Conservation (phyloP, 2,797 vertebrate genomes). For the Phaenicophaeus curvirostris region DNA sequence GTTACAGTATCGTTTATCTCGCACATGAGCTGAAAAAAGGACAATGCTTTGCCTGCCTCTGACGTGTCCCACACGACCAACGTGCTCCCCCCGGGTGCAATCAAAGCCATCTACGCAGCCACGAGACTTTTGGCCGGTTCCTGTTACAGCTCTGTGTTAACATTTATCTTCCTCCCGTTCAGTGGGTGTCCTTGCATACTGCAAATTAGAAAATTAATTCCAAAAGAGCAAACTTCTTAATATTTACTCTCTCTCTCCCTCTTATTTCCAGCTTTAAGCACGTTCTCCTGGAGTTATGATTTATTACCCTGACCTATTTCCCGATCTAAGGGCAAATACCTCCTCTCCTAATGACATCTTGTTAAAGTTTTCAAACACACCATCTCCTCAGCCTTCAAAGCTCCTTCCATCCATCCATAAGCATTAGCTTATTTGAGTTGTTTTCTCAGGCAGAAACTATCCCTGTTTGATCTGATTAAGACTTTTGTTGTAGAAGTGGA, state of each 20-base stretch:
- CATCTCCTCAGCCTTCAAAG: not conserved
- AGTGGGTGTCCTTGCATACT: not conserved
- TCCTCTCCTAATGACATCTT: slow-evolving; percentile 18
- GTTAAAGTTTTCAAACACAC: slow-evolving; percentile 24
- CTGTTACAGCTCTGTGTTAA: not conserved
- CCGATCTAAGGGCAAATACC: not conserved
- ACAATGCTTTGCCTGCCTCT: not conserved
- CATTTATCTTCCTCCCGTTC: not conserved
- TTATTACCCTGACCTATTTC: not conserved
- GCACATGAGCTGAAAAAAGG: not conserved
- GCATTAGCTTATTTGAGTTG: not conserved
- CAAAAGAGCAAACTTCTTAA: not conserved
- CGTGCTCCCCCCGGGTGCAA: not conserved
- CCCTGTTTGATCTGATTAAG: not conserved
- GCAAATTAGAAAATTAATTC: not conserved
- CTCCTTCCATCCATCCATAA: not conserved
- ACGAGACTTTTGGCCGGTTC: not conserved
- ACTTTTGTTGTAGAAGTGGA: not conserved
- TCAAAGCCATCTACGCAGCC: not conserved
- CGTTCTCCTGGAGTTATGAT: not conserved
- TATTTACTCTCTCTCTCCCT: not conserved
- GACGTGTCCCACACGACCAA: rapidly evolving
- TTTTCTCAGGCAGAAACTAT: slow-evolving; percentile 6
- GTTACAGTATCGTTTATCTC: not conserved
- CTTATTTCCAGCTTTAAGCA: not conserved